These are phyloP conservation scores for Papilio dardanus DNA, from an alignment of 1,140 invertebrate genomes.

Conservation along the genomic window DNA sequence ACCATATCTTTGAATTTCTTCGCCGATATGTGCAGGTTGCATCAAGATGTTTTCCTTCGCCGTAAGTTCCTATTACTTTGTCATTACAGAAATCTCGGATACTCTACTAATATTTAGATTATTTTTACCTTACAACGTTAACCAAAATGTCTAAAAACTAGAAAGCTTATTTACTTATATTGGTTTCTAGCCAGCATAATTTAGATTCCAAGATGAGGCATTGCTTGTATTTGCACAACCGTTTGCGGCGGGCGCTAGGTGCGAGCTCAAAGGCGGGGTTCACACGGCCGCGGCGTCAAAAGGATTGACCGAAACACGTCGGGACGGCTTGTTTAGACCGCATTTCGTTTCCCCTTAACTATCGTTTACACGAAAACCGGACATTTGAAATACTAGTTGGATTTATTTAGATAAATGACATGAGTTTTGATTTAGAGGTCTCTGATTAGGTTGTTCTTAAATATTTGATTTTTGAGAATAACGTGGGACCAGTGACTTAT, in stretches of 20 bases:
- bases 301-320: constrained; percentile 70
- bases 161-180: neutral
- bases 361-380: constrained; percentile 36
- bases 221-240: constrained; percentile 41
- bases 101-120: no score
- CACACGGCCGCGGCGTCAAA: constrained; percentile 61
- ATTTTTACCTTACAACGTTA: neutral
- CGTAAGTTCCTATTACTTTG: no score
- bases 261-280: constrained; percentile 61
- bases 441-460: neutral
- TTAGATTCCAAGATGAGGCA: constrained; percentile 24
- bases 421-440: neutral
- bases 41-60: no score
- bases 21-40: no score
- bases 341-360: constrained; percentile 53
- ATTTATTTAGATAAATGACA: constrained; percentile 1
- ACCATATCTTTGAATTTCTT: no score
- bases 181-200: constrained; percentile 16
- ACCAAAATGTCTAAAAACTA: neutral
- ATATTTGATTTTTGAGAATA: no score
- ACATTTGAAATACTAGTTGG: constrained; percentile 3
- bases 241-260: constrained; percentile 56
- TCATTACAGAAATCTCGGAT: no score
- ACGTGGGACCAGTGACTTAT: no score
- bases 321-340: constrained; percentile 52